These are phyloP conservation scores for Archips crataeganus DNA, from an alignment of 2,888 invertebrate genomes.

Conservation along the genomic window DNA sequence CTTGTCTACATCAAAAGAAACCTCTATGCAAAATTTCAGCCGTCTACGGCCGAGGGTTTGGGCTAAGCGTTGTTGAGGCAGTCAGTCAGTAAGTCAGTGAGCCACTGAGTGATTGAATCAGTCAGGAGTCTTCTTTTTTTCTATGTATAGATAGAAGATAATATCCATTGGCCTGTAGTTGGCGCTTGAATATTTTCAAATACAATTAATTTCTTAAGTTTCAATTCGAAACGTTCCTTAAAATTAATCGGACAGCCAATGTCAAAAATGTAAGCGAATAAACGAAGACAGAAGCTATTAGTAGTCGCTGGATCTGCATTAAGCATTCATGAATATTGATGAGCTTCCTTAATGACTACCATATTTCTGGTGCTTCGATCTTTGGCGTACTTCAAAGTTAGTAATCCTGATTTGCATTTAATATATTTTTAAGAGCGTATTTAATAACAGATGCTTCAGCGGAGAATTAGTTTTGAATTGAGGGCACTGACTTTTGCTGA, in stretches of 20 bases:
- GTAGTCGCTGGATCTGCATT: background rate
- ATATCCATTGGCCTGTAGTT: too few relatives aligned
- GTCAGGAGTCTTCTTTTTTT: too few relatives aligned
- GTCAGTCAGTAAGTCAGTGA: too few relatives aligned
- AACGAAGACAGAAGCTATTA: background rate
- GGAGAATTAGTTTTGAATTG: background rate
- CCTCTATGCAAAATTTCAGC: too few relatives aligned
- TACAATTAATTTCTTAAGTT: background rate
- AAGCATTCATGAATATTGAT: slow-evolving; percentile 15
- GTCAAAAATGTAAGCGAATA: background rate
- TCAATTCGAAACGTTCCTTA: background rate
- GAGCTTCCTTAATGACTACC: slow-evolving; percentile 14
- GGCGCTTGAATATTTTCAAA: background rate
- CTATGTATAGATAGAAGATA: too few relatives aligned
- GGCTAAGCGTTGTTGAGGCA: too few relatives aligned
- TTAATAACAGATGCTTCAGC: background rate
- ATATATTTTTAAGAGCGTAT: background rate
- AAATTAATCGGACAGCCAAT: background rate
- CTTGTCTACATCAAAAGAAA: too few relatives aligned
- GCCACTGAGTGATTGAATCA: too few relatives aligned
- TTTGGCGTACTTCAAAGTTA: slow-evolving; percentile 2
- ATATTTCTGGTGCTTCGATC: slow-evolving; percentile 17
- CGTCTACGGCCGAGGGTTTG: too few relatives aligned
- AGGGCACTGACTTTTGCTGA: background rate
- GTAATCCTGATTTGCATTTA: slow-evolving; percentile 4